Base-by-base conservation (phyloP, 2,113 vertebrate genomes). In the Gnathonemus echidnorhynchus region DNA sequence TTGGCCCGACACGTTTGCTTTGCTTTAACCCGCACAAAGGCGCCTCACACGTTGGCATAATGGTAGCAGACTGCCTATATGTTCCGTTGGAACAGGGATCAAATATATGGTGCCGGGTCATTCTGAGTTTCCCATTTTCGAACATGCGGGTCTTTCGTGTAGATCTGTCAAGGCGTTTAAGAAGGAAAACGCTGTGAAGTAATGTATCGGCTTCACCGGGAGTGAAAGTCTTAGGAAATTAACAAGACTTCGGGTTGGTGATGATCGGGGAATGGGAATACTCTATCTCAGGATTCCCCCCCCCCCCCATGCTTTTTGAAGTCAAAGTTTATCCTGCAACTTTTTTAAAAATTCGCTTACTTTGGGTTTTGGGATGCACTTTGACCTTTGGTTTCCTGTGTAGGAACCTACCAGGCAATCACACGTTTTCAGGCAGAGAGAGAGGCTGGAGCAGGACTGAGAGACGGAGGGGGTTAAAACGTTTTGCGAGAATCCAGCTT, bases 361-460 rank as follows among this genome's bases (percentile, higher is more conserved):
- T 46, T 48, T 86, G 19, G 83, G n/a, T 87, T 87, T 52, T 50
- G 17, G 19, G 24, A 3, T 56, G 89, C 52, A 88, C 85, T 89
- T 89, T 89, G 52, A 88, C 88, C 91, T 91, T 35, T 84, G 39
- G n/a, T 21, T 88, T 83, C 58, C 27, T 80, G 77, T 48, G 77
- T 52, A 58, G 11, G 42, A 87, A 89, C 91, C 92, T 93, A 92
- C 92, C 93, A 90, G 92, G 89, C 90, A 90, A 56, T 83, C 91
- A 91, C 93, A 94, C 93, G 94, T 94, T 93, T 91, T 83, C 89
- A 88, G 90, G 24, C 21, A 48, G 27, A 83, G 13, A 70, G 53
- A 88, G 92, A 31, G 45, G 9, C 9, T 35, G 70, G 42, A 70
- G 2, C 31, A 10, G 31, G 62, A 13, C 1, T 77, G 88, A 13